Conservation (phyloP, 2,888 invertebrate species). For the Ichneumoninae sp. region DNA sequence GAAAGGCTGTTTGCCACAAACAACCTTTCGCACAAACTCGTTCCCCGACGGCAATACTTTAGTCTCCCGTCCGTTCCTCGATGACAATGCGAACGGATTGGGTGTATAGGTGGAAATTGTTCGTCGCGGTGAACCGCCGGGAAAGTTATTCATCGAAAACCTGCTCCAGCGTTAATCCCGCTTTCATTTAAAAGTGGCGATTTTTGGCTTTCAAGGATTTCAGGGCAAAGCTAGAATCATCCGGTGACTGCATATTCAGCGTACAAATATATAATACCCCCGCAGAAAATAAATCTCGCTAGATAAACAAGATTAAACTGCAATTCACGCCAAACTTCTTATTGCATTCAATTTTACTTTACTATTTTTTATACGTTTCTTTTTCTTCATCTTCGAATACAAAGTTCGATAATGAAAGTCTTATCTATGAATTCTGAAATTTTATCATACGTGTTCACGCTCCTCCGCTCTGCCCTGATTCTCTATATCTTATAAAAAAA, state of each 20-base stretch:
- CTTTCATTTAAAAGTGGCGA: constrained; percentile 48
- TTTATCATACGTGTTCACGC: background rate
- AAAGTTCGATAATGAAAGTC: background rate
- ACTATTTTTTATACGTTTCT: background rate
- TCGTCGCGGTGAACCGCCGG: background rate
- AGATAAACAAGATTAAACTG: constrained; percentile 59
- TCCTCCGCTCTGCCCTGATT: background rate
- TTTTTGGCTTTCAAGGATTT: constrained; percentile 64
- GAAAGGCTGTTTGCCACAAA: constrained; percentile 65
- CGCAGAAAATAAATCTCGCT: constrained; percentile 22
- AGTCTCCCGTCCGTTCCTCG: constrained; percentile 22
- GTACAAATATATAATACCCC: constrained; percentile 28
- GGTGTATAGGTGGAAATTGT: constrained; percentile 44
- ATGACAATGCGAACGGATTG: constrained; percentile 59
- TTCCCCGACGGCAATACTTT: constrained; percentile 63
- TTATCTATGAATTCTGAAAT: background rate
- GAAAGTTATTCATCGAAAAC: constrained; percentile 37
- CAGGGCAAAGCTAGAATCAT: constrained; percentile 19
- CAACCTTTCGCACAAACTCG: constrained; percentile 65
- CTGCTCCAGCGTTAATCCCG: constrained; percentile 44
- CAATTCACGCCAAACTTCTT: constrained; percentile 3
- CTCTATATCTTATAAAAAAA: background rate
- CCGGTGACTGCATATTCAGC: background rate
- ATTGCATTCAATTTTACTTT: background rate
- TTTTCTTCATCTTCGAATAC: background rate